Base-by-base conservation (phyloP, 2,888 invertebrate species). In the Drosophila formosana region DNA sequence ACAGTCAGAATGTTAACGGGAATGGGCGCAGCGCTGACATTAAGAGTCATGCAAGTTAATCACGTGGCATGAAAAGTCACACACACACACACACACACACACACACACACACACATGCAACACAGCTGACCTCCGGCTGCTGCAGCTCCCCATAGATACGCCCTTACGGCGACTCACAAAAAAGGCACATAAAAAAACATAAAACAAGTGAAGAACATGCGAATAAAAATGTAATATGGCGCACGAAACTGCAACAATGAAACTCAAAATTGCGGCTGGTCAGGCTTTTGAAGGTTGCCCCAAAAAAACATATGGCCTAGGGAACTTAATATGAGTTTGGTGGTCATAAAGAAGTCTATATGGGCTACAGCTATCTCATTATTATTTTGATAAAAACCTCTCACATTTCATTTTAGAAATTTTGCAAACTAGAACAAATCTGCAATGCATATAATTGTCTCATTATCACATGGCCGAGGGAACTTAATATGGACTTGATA, bases 1-100 rank as follows among this genome's bases (percentile, higher is more conserved):
- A 65, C 34, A 43, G 56, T 28, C 23, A 50, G 51, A 41, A n/a
- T 26, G 56, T 39, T 28, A 51, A 45, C 43, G 50, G 47, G 55
- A 63, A 67, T 56, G 56, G 68, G 49, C 47, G 25, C 73, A 64
- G 37, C 63, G 45, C 63, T 37, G 63, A 62, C 76, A 74, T 65
- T 77, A 77, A 71, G 46, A 70, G 64, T 45, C 76, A 66, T 71
- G 75, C 60, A 75, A 78, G 84, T 84, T 87, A 87, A 87, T 84
- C 83, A 84, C 87, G 84, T 87, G 87, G 84, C 84, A 80, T 74
- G 75, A 80, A 87, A 84, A 84, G 83, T 82, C 83, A 84, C 80
- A 78, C 82, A 78, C 51, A 69, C 55, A 43, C n/a, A n/a, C n/a
- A n/a, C n/a, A n/a, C n/a, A n/a, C n/a, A n/a, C n/a, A n/a, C n/a